A percentile compares a stretch with the other conserved stretches of the same genome.
Conservation (phyloP, 1,140 invertebrate species). For the Propsilocerus akamusi region DNA sequence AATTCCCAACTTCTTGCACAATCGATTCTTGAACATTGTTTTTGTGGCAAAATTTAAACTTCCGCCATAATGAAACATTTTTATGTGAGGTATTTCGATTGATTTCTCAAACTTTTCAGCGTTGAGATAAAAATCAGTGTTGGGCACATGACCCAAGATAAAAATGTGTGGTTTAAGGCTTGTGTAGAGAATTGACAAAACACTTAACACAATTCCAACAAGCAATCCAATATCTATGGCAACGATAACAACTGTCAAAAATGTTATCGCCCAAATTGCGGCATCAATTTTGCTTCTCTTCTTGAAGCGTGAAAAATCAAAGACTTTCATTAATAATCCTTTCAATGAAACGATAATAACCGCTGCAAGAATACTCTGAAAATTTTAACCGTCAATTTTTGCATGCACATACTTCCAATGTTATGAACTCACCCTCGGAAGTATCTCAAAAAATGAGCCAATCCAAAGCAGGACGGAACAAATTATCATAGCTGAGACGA, state of each 20-base stretch:
- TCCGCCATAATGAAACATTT: conserved; percentile 21
- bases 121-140: conserved; percentile 19
- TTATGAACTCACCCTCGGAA: conserved; percentile 41
- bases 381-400: too few relatives aligned
- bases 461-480: conserved; percentile 58
- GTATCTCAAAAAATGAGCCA: conserved; percentile 62
- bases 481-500: conserved; percentile 48
- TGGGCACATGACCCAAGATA: conserved; percentile 16
- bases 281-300: conserved; percentile 62
- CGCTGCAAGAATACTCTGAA: conserved; percentile 59
- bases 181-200: conserved; percentile 20
- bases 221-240: conserved; percentile 56
- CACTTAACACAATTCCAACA: conserved; percentile 16
- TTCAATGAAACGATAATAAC: conserved; percentile 85
- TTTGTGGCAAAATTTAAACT: conserved; percentile 21
- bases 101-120: conserved; percentile 18
- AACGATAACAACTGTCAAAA: conserved; percentile 54
- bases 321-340: conserved; percentile 69
- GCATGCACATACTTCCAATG: conserved; percentile 5
- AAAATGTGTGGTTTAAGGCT: conserved; percentile 17
- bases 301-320: conserved; percentile 53
- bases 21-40: conserved; percentile 14
- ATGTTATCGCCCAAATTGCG: conserved; percentile 71
- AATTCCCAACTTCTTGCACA: conserved; percentile 15
- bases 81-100: conserved; percentile 16